phyloP scores from a whole-genome alignment of 2,888 invertebrate species.

The Andrena flavipes region DNA sequence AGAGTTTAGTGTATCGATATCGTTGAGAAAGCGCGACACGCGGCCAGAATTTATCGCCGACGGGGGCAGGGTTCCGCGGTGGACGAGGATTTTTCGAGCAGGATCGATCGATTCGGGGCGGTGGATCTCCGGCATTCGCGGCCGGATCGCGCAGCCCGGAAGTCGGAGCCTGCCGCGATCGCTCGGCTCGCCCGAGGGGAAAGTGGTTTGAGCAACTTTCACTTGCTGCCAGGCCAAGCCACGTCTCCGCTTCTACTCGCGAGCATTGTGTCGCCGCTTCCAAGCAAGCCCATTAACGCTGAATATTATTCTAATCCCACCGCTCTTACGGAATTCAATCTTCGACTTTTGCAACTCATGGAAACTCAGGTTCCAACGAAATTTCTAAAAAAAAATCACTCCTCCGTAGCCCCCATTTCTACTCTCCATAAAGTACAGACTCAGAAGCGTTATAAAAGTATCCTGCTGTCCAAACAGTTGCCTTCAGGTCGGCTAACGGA shows the following conservation, averaged over 20 bases:
- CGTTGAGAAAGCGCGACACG: slow-evolving; percentile 31
- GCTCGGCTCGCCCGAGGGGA: slow-evolving; percentile 79
- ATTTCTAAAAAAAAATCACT: too few relatives aligned
- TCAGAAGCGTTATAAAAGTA: too few relatives aligned
- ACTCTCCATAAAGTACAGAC: too few relatives aligned
- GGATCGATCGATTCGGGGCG: slow-evolving; percentile 57
- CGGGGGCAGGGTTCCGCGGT: slow-evolving; percentile 13
- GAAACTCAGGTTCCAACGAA: too few relatives aligned
- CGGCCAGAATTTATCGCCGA: slow-evolving; percentile 29
- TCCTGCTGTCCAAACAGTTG: too few relatives aligned
- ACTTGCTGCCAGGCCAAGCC: slow-evolving; percentile 76
- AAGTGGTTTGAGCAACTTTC: slow-evolving; percentile 84
- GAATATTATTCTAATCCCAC: slow-evolving; percentile 8
- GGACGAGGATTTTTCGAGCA: slow-evolving; percentile 29
- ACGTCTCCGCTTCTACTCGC: slow-evolving; percentile 44
- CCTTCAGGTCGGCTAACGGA: too few relatives aligned
- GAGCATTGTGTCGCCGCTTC: slow-evolving; percentile 48
- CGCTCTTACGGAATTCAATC: background rate
- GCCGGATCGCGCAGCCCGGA: slow-evolving; percentile 77
- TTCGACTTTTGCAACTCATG: too few relatives aligned
- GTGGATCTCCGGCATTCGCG: slow-evolving; percentile 73
- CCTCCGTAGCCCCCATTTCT: too few relatives aligned
- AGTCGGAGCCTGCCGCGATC: slow-evolving; percentile 76
- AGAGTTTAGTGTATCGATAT: background rate
- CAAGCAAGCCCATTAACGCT: slow-evolving; percentile 41